These are phyloP conservation scores for Drosophila subquinaria DNA, from an alignment of 2,888 invertebrate species.

Conservation along the genomic window DNA sequence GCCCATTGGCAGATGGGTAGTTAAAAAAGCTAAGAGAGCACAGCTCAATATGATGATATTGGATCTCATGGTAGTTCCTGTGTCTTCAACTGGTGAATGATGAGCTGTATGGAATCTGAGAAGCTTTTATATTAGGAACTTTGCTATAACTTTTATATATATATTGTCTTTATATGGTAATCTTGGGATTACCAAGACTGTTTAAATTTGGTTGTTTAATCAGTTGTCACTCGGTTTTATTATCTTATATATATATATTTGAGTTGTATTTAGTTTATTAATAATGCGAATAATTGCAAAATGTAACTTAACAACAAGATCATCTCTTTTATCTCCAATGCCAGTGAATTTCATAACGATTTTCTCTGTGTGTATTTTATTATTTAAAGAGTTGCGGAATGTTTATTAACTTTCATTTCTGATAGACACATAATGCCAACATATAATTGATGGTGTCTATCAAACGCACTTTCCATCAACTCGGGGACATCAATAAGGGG, in stretches of 20 bases:
- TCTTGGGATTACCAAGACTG: background rate
- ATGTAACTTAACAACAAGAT: background rate
- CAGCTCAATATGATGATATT: background rate
- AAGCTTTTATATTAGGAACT: too few species aligned
- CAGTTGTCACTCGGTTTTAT: slow-evolving; percentile 1
- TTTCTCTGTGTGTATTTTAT: background rate
- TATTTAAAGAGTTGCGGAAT: slow-evolving; percentile 8
- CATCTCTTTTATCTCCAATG: too few species aligned
- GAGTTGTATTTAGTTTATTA: background rate
- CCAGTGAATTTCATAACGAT: background rate
- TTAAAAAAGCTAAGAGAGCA: background rate
- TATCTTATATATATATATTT: too few species aligned
- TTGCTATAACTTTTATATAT: background rate
- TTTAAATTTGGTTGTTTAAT: background rate
- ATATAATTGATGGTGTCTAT: slow-evolving; percentile 12
- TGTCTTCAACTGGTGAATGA: background rate
- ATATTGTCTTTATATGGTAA: background rate
- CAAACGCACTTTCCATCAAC: slow-evolving; percentile 18
- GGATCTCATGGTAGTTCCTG: background rate
- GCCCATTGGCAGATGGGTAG: background rate
- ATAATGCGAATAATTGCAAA: background rate
- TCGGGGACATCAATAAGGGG: slow-evolving; percentile 13
- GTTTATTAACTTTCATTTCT: slow-evolving; percentile 8
- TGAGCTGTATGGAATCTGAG: too few species aligned
- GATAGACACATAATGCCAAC: slow-evolving; percentile 20